phyloP scores from a whole-genome alignment of 2,888 invertebrate genomes.

The Kuschelorhynchus macadamiae region DNA sequence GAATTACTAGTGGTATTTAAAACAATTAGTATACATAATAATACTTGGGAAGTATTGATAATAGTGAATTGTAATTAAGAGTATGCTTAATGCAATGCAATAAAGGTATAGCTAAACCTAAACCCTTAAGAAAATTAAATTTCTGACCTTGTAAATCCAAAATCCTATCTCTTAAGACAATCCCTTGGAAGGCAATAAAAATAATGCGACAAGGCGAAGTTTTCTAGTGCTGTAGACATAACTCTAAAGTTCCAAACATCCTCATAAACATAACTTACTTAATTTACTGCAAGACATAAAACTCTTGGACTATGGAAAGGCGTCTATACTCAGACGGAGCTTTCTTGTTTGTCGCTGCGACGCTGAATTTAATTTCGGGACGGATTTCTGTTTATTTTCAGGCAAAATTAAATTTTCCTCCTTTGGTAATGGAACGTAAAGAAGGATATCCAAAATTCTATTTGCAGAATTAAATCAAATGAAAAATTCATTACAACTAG shows the following conservation, averaged over 20 bases:
- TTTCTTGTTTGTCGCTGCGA: conserved; percentile 36
- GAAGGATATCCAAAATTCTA: neutral
- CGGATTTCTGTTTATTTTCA: conserved; percentile 48
- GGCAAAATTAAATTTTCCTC: conserved; percentile 21
- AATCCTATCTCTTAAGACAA: conserved; percentile 45
- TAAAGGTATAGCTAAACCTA: too few relatives aligned
- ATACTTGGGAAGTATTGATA: too few relatives aligned
- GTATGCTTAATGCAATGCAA: too few relatives aligned
- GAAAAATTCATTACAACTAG: too few relatives aligned
- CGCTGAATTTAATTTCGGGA: conserved; percentile 47
- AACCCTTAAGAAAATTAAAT: neutral
- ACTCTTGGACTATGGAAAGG: conserved; percentile 56
- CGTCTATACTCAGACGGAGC: conserved; percentile 37
- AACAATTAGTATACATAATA: too few relatives aligned
- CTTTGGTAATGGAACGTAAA: neutral
- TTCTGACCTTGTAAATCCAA: conserved; percentile 14
- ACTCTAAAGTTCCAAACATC: conserved; percentile 64
- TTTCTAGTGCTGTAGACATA: conserved; percentile 52
- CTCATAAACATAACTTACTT: conserved; percentile 65
- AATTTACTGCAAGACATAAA: conserved; percentile 65
- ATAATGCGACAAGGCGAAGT: conserved; percentile 48
- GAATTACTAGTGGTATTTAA: too few relatives aligned
- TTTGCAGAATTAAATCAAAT: neutral
- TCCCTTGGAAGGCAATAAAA: conserved; percentile 51
- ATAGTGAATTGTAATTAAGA: too few relatives aligned